Evolutionary conservation across 2,888 invertebrate species (phyloP), one percentile per base, ranked within the genome.

Genomic region (Agrochola circellaris): DNA sequence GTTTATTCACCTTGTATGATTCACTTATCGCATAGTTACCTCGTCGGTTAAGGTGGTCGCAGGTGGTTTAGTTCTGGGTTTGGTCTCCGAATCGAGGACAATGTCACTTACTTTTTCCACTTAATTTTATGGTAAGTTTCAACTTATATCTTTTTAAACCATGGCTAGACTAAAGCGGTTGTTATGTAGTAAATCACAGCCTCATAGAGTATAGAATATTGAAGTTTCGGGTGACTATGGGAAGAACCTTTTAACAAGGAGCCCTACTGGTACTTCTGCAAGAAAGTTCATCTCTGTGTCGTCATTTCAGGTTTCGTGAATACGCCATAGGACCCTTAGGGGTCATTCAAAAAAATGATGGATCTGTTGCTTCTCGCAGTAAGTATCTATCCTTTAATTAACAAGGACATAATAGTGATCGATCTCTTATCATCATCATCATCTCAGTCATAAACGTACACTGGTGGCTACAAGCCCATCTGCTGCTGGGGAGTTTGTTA

Each of bases 311-410:
- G 4, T 67, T n/a, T 20, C 81, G 81, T 26, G 9, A 48, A 0
- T 0, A 2, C 20, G 73, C 6, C 30, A 23, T 79, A 13, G 51
- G 42, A 15, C 75, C 81, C 11, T 2, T 8, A 15, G 79, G 75
- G 20, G 3, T 68, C 9, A 0, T 3, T 2, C 4, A 0, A 0
- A 3, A 15, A 5, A 58, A 26, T 23, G 45, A 23, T 45, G 42
- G 23, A 54, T 11, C 81, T 20, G 34, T 81, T 58, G 81, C 79
- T 34, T 75, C 56, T 2, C 20, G n/a, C 20, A 73, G 73, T 73
- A 26, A 75, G 73, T 73, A 45, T 30, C 15, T 56, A 38, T 11
- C 9, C 7, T 56, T 42, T 42, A 45, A 15, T 13, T 45, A 48
- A 48, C 17, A 6, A 48, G 17, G 48, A 48, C 48, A 17, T 48